Conservation (phyloP, 2,888 invertebrate species). For the Galerucella pusilla region DNA sequence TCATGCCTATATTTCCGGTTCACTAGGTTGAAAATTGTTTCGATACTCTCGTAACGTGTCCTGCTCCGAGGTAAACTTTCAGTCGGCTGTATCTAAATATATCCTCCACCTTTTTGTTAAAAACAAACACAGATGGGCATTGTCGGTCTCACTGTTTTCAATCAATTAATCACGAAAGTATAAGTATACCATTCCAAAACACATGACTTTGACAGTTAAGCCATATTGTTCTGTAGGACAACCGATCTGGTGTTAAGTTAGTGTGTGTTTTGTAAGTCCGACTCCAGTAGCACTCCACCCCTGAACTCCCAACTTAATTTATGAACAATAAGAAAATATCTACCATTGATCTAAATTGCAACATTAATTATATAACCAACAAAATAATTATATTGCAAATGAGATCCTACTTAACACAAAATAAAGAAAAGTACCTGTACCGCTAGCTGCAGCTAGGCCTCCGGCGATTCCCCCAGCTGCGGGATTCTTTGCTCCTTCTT, state of each 20-base stretch:
- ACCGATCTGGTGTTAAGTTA: no score
- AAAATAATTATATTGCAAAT: not conserved
- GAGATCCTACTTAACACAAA: not conserved
- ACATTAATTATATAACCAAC: not conserved
- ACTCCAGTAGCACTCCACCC: no score
- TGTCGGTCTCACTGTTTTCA: not conserved
- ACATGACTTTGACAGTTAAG: no score
- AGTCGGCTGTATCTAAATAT: constrained; percentile 10
- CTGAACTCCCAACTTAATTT: no score
- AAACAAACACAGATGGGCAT: not conserved
- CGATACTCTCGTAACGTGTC: constrained; percentile 14
- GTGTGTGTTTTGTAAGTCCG: no score
- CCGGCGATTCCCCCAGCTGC: constrained; percentile 66
- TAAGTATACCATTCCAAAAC: no score
- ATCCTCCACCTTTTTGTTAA: constrained; percentile 1
- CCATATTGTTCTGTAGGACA: no score
- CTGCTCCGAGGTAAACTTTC: constrained; percentile 16
- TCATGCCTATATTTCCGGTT: constrained; percentile 28
- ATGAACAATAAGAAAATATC: no score
- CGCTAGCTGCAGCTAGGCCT: constrained; percentile 75
- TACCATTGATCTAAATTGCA: not conserved
- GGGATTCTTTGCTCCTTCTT: constrained; percentile 60
- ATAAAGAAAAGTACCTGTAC: constrained; percentile 65
- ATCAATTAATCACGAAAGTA: not conserved
- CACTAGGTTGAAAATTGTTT: constrained; percentile 30